These are phyloP conservation scores for Lagopus leucura DNA, from an alignment of 2,113 vertebrate species.

Conservation along the genomic window DNA sequence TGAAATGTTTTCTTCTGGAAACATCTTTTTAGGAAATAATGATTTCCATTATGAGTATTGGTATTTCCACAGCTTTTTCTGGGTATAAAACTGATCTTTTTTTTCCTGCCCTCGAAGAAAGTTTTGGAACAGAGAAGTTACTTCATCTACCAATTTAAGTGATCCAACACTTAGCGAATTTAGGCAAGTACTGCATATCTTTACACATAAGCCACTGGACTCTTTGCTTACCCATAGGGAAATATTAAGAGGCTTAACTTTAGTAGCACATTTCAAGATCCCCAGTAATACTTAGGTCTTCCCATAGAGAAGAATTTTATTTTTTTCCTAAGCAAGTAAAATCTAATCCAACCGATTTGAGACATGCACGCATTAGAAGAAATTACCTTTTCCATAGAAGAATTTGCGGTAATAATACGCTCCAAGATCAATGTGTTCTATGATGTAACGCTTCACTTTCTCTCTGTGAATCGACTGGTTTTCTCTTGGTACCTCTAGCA, in stretches of 20 bases:
- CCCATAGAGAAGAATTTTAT: background rate
- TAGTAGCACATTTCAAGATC: background rate
- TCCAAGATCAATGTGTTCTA: slow-evolving; percentile 96
- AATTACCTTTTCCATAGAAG: slow-evolving; percentile 96
- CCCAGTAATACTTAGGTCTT: background rate
- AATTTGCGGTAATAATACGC: slow-evolving; percentile 97
- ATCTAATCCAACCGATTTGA: background rate
- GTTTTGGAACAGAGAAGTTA: background rate
- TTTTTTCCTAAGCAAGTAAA: background rate
- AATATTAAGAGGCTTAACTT: background rate
- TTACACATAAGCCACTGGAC: background rate
- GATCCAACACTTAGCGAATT: background rate
- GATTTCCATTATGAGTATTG: background rate
- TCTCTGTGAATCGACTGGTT: slow-evolving; percentile 95
- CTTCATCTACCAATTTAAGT: background rate
- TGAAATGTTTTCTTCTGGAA: background rate
- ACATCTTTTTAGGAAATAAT: background rate
- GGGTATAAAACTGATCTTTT: background rate
- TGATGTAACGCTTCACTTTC: slow-evolving; percentile 97
- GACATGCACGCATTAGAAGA: background rate
- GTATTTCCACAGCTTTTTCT: background rate
- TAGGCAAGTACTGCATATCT: background rate
- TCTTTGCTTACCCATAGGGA: background rate
- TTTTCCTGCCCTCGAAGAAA: background rate
- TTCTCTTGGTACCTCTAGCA: slow-evolving; percentile 93